Evolutionary conservation across 2,797 vertebrate species (phyloP).

Genomic region (Pempheris klunzingeri): DNA sequence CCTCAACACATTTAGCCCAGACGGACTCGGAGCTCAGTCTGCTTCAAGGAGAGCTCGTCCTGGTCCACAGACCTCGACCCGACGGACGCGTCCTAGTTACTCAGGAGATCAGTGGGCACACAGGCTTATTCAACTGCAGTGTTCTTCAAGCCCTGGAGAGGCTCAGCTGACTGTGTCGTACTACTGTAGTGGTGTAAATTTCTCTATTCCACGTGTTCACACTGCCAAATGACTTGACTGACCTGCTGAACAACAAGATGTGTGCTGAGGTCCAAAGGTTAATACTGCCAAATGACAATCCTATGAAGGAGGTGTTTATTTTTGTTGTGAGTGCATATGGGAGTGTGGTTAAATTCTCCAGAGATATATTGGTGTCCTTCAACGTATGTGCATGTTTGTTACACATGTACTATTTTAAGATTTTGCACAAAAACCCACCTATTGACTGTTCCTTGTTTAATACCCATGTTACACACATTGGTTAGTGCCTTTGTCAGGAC

Average conservation of each 20-base stretch:
- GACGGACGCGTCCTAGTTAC: conserved; percentile 85
- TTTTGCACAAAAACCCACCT: conserved; percentile 75
- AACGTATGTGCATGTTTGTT: conserved; percentile 70
- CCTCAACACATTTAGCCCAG: conserved; percentile 81
- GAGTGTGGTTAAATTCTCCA: conserved; percentile 44
- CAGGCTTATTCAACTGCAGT: conserved; percentile 84
- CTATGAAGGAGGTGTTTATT: conserved; percentile 51
- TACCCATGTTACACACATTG: conserved; percentile 67
- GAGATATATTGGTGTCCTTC: conserved; percentile 56
- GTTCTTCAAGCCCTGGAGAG: conserved; percentile 83
- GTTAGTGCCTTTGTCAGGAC: conserved; percentile 81
- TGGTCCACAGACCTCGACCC: conserved; percentile 83
- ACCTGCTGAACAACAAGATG: conserved; percentile 35
- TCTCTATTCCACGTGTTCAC: conserved; percentile 53
- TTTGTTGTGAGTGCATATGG: conserved; percentile 53
- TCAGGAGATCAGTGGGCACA: conserved; percentile 85
- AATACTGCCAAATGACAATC: conserved; percentile 68
- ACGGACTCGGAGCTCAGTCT: conserved; percentile 85
- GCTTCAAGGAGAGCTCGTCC: conserved; percentile 85
- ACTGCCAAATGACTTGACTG: conserved; percentile 66
- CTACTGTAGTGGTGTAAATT: conserved; percentile 37
- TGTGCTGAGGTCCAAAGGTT: conserved; percentile 45
- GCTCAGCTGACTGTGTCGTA: conserved; percentile 78
- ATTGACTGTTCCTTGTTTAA: conserved; percentile 70
- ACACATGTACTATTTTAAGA: conserved; percentile 62